phyloP scores from a whole-genome alignment of 2,113 vertebrate species.

The Stomatorhinus ivindoensis region DNA sequence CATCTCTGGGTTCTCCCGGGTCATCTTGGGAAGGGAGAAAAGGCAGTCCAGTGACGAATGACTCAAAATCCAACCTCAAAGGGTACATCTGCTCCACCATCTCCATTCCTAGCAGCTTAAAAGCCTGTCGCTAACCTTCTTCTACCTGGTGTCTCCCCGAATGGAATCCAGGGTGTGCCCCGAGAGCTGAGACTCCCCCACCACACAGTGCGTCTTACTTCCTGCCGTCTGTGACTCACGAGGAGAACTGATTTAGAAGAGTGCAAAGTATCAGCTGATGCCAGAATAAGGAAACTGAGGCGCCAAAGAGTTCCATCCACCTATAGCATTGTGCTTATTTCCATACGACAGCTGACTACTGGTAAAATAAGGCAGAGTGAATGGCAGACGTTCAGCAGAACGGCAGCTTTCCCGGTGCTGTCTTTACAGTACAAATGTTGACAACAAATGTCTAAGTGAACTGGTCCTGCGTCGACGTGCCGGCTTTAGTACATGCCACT shows the following conservation, averaged over 20 bases:
- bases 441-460: not conserved
- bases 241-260: not conserved
- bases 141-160: not conserved
- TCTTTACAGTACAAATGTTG: not conserved
- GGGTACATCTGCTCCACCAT: not conserved
- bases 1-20: slow-evolving; percentile 33
- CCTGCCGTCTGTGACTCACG: not conserved
- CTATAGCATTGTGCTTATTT: not conserved
- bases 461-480: not conserved
- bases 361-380: not conserved
- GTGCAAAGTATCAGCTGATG: not conserved
- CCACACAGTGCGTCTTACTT: not conserved
- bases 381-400: not conserved
- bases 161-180: not conserved
- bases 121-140: not conserved
- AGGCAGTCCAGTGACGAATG: not conserved
- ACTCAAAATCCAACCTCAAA: not conserved
- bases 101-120: not conserved
- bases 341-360: not conserved
- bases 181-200: not conserved
- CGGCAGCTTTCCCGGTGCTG: not conserved
- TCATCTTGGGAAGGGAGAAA: not conserved
- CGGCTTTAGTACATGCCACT: not conserved
- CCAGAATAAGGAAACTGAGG: not conserved
- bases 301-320: not conserved